These are phyloP conservation scores for Sebastes cheni DNA, from an alignment of 2,797 vertebrate genomes.

Conservation along the genomic window DNA sequence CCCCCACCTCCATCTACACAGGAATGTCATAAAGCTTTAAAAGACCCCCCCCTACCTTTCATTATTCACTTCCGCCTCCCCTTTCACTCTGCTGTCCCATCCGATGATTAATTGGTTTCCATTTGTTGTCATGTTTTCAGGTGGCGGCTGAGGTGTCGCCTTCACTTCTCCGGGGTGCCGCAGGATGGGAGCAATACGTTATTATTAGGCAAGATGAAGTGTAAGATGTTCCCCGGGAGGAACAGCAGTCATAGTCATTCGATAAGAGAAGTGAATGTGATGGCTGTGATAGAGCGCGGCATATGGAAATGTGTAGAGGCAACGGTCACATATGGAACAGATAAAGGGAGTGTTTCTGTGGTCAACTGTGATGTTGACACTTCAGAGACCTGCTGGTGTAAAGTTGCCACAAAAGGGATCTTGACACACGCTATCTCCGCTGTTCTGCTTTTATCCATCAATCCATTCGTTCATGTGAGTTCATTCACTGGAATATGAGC, in stretches of 20 bases:
- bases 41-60: constrained; percentile 87
- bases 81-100: constrained; percentile 80
- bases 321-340: constrained; percentile 65
- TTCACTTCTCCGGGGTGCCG: constrained; percentile 67
- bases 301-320: constrained; percentile 14
- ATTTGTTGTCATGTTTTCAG: constrained; percentile 79
- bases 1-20: constrained; percentile 83
- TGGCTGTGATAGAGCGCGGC: not conserved
- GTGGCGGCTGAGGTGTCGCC: constrained; percentile 41
- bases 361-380: constrained; percentile 65
- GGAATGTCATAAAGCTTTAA: constrained; percentile 95
- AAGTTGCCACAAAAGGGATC: constrained; percentile 48
- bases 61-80: constrained; percentile 86
- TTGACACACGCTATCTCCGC: constrained; percentile 6
- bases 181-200: constrained; percentile 20
- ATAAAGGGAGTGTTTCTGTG: constrained; percentile 65
- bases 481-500: not conserved
- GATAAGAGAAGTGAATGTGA: constrained; percentile 44
- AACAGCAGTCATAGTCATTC: constrained; percentile 6
- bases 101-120: constrained; percentile 86
- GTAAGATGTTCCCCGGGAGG: constrained; percentile 27
- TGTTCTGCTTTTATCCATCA: not conserved
- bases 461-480: not conserved
- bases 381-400: constrained; percentile 54
- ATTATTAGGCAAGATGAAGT: constrained; percentile 51